Conservation (phyloP, 2,797 vertebrate genomes). For the Cetoscarus ocellatus region DNA sequence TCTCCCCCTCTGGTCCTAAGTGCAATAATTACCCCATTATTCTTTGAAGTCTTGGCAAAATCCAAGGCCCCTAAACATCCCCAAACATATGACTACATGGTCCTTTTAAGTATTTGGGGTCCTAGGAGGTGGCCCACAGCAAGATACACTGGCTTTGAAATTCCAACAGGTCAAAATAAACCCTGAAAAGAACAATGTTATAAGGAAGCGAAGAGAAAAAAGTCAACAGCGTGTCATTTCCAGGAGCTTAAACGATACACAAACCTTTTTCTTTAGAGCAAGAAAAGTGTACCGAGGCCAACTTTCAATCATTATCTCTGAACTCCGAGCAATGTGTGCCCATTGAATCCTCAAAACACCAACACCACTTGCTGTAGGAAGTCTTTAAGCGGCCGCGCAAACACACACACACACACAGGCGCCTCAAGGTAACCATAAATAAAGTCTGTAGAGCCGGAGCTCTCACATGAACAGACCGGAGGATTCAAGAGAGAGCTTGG, state of each 20-base stretch:
- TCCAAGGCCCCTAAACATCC: conserved; percentile 68
- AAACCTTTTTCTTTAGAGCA: conserved; percentile 44
- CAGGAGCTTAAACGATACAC: conserved; percentile 47
- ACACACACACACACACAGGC: conserved; percentile 32
- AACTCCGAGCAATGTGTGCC: conserved; percentile 35
- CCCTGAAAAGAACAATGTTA: conserved; percentile 52
- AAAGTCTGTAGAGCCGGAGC: conserved; percentile 42
- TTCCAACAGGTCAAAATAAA: conserved; percentile 65
- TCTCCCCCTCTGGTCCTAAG: conserved; percentile 74
- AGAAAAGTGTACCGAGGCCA: conserved; percentile 41
- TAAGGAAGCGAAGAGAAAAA: conserved; percentile 27
- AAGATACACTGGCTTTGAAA: conserved; percentile 60
- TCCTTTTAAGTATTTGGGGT: conserved; percentile 66
- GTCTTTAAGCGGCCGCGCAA: conserved; percentile 46
- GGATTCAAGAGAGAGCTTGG: conserved; percentile 46
- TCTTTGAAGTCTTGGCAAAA: conserved; percentile 79
- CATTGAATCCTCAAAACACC: conserved; percentile 41
- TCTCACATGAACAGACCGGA: conserved; percentile 44
- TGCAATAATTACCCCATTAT: conserved; percentile 81
- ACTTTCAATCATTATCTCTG: conserved; percentile 52
- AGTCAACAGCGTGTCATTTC: conserved; percentile 27
- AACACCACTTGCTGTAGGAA: conserved; percentile 30
- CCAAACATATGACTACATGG: conserved; percentile 63
- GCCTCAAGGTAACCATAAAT: conserved; percentile 65
- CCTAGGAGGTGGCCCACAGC: conserved; percentile 66